Evolutionary conservation across 1,140 invertebrate genomes (phyloP).

Genomic region (Pachyrhynchus sulphureomaculatus): DNA sequence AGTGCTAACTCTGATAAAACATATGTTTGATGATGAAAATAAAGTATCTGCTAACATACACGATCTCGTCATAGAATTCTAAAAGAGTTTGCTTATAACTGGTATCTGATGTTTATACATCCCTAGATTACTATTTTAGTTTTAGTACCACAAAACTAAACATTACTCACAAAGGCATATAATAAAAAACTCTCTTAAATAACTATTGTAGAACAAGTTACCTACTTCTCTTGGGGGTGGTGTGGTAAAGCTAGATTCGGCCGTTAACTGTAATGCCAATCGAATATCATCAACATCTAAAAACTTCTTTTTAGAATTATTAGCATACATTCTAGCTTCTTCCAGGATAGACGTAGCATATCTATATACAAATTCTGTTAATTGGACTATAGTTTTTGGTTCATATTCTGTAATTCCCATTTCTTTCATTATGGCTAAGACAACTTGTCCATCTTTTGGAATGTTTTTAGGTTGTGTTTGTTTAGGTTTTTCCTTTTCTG

Average conservation of each 20-base stretch:
- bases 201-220: too few species aligned
- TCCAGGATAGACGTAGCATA: slow-evolving; percentile 91
- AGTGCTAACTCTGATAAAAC: too few species aligned
- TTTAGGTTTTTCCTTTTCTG: slow-evolving; percentile 51
- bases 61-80: too few species aligned
- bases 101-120: too few species aligned
- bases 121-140: too few species aligned
- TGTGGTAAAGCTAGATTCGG: slow-evolving; percentile 86
- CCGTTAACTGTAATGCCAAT: slow-evolving; percentile 83
- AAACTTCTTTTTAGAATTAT: slow-evolving; percentile 84
- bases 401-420: slow-evolving; percentile 92
- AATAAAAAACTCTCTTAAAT: too few species aligned
- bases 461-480: slow-evolving; percentile 64
- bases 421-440: slow-evolving; percentile 93
- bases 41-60: too few species aligned
- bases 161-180: too few species aligned
- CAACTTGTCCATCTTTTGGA: slow-evolving; percentile 94
- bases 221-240: slow-evolving; percentile 80
- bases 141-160: too few species aligned
- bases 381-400: slow-evolving; percentile 88
- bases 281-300: slow-evolving; percentile 92
- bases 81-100: too few species aligned
- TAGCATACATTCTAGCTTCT: slow-evolving; percentile 84
- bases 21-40: too few species aligned
- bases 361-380: slow-evolving; percentile 93